Conservation (phyloP, 2,113 vertebrate species). For the Amphiprion percula region DNA sequence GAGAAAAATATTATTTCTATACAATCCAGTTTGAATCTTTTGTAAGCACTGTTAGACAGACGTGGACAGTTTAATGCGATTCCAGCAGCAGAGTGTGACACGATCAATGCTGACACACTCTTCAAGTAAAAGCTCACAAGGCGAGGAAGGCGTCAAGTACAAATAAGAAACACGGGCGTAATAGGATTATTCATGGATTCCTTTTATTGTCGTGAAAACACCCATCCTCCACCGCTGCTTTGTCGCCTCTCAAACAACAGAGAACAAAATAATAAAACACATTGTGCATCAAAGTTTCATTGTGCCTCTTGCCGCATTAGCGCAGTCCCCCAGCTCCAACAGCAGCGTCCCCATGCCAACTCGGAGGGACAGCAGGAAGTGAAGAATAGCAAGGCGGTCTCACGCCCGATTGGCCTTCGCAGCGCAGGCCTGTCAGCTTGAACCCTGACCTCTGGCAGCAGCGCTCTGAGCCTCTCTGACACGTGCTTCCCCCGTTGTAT, state of each 20-base stretch:
- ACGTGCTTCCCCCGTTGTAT: conserved; percentile 65
- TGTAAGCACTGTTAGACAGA: conserved; percentile 10
- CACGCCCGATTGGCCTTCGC: conserved; percentile 75
- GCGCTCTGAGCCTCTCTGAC: conserved; percentile 75
- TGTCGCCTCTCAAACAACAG: conserved; percentile 44
- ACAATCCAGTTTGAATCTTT: conserved; percentile 2
- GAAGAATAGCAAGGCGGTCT: conserved; percentile 59
- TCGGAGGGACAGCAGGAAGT: conserved; percentile 70
- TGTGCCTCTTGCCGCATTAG: conserved; percentile 64
- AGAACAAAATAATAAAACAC: conserved; percentile 61
- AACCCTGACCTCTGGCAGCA: conserved; percentile 76
- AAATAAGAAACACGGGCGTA: conserved; percentile 62
- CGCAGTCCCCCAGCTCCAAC: conserved; percentile 13
- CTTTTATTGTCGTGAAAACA: conserved; percentile 73
- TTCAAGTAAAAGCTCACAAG: conserved; percentile 59
- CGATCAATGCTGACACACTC: conserved; percentile 49
- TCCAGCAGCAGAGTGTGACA: conserved; percentile 44
- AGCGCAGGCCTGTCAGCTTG: conserved; percentile 72
- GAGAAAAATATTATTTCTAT: conserved; percentile 8
- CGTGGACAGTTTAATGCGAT: conserved; percentile 30
- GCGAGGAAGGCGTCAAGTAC: conserved; percentile 35
- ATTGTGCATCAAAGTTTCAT: conserved; percentile 75
- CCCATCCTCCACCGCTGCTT: conserved; percentile 45
- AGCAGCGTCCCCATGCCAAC: conserved; percentile 26
- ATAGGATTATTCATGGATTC: conserved; percentile 74